Percentiles rank a stretch among this genome's conserved stretches.
phyloP scores from a whole-genome alignment of 2,113 vertebrate genomes.

The Larimichthys crocea region DNA sequence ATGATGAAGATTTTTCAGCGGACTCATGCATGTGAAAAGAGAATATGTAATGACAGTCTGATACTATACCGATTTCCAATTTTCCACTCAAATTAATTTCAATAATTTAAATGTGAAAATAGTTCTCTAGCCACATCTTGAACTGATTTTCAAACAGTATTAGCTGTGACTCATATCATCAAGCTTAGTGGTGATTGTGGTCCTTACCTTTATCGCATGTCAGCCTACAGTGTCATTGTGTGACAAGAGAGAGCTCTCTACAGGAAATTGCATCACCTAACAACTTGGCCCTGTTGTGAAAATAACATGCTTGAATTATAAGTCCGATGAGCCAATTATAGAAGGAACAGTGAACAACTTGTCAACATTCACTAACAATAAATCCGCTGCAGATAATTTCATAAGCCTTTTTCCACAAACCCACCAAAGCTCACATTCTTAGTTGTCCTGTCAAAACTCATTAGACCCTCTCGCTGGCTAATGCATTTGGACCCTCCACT shows the following conservation, averaged over 20 bases:
- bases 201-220: not conserved
- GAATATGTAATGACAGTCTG: not conserved
- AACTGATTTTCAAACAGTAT: not conserved
- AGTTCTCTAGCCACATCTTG: not conserved
- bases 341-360: conserved; percentile 42
- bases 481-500: conserved; percentile 66
- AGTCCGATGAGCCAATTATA: conserved; percentile 52
- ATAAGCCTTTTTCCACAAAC: conserved; percentile 43
- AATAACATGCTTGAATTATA: conserved; percentile 9
- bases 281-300: conserved; percentile 28
- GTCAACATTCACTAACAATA: conserved; percentile 45
- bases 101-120: not conserved
- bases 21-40: not conserved
- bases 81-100: not conserved
- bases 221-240: not conserved
- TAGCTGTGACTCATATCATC: not conserved
- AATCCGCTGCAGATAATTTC: conserved; percentile 42
- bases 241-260: not conserved
- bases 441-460: conserved; percentile 64
- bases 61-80: not conserved
- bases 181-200: not conserved
- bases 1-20: not conserved
- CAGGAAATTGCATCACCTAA: conserved; percentile 24
- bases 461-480: conserved; percentile 64
- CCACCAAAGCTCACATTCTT: conserved; percentile 44